A percentile compares a stretch with the other conserved stretches of the same genome.
Evolutionary conservation across 2,888 invertebrate species (phyloP).

Genomic region (Euproctis similis): DNA sequence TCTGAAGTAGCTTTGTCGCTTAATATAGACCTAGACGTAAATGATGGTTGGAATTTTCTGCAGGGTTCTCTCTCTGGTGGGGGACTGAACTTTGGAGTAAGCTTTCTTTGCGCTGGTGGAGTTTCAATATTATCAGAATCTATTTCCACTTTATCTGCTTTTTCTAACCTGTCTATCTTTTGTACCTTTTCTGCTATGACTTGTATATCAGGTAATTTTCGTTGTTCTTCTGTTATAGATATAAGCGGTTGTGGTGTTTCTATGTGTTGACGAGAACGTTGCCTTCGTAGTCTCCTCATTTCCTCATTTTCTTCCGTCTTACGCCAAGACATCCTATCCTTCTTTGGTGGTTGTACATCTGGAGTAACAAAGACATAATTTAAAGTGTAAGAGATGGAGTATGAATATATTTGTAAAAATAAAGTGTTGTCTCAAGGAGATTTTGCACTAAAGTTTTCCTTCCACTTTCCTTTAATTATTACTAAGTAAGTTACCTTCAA

Average conservation of each 20-base stretch:
- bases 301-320: slow-evolving; percentile 83
- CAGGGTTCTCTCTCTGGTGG: slow-evolving; percentile 78
- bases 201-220: slow-evolving; percentile 68
- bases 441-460: no score
- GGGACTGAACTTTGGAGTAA: slow-evolving; percentile 68
- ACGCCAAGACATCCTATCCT: slow-evolving; percentile 87
- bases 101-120: slow-evolving; percentile 85
- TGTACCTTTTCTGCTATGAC: slow-evolving; percentile 41
- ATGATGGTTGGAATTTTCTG: slow-evolving; percentile 64
- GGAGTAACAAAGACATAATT: slow-evolving; percentile 10
- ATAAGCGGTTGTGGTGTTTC: slow-evolving; percentile 60
- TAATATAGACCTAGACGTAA: slow-evolving; percentile 31
- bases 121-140: slow-evolving; percentile 95
- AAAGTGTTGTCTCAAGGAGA: no score
- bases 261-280: slow-evolving; percentile 72
- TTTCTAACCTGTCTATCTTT: slow-evolving; percentile 27
- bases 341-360: slow-evolving; percentile 83
- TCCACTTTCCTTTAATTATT: no score
- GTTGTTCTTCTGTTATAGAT: slow-evolving; percentile 79
- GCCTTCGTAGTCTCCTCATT: slow-evolving; percentile 74
- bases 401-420: no score
- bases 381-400: no score
- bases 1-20: slow-evolving; percentile 51
- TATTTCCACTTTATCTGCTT: slow-evolving; percentile 83
- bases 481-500: slow-evolving; percentile 87